Evolutionary conservation across 64 coral and sea anemone species (phyloP).

Genomic region (Orbicella faveolata): DNA sequence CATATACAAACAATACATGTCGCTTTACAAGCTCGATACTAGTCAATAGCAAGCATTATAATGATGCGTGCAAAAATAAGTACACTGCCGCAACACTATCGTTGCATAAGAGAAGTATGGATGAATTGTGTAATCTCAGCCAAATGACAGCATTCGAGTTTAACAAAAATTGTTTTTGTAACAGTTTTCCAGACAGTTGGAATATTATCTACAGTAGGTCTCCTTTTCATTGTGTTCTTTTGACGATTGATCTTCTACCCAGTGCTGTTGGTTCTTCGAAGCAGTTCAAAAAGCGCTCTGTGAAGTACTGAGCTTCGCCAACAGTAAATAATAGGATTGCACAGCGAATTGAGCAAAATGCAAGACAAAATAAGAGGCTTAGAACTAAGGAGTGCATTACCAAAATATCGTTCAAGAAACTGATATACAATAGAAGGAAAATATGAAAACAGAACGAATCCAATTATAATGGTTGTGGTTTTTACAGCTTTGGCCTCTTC

Average conservation of each 20-base stretch:
- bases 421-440: neutral
- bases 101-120: no score
- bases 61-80: no score
- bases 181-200: no score
- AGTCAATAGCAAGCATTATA: no score
- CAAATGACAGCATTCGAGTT: no score
- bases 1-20: no score
- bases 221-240: no score
- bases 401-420: neutral
- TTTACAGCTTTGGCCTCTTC: neutral
- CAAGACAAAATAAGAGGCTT: neutral
- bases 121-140: no score
- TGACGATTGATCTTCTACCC: neutral
- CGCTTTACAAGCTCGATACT: no score
- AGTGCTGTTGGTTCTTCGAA: neutral
- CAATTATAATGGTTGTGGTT: conserved; percentile 1
- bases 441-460: neutral
- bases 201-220: no score
- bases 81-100: no score
- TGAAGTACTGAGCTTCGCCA: neutral
- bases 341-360: neutral
- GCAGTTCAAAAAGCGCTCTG: neutral
- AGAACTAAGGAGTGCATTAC: neutral
- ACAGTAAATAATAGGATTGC: neutral
- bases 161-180: no score